Evolutionary conservation across 2,113 vertebrate species (phyloP), one percentile per base, ranked within the genome.

Genomic region (Leucopsar rothschildi): DNA sequence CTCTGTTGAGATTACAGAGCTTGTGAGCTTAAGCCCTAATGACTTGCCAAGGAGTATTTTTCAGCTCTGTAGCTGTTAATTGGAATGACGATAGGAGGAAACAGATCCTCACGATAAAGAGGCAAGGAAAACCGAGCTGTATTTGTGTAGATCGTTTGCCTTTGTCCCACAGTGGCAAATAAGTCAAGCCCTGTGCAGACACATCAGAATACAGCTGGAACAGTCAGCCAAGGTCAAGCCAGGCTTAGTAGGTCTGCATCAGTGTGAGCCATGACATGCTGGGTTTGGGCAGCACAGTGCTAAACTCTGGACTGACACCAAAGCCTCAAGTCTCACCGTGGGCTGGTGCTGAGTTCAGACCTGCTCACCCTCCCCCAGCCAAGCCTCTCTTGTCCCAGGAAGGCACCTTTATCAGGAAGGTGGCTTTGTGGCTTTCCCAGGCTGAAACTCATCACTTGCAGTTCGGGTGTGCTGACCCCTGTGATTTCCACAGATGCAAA

Each of bases 401-500:
- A 83, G 42, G 82, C 85, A 77, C 71, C 76, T 86, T 88, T 77
- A 77, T 75, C 64, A 25, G 88, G 39, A 94, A 45, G 63, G 90
- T 81, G 42, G 76, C 91, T 96, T 96, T 95, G 88, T 81, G 47
- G 76, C 91, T 96, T 97, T 95, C 95, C 92, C 92, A 95, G 90
- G 93, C 88, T 92, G 71, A 55, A 90, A 90, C 88, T 88, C 95
- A 95, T 96, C 95, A 12, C 88, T 95, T 70, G 76, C 86, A 21
- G 56, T 23, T 50, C 1, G 28, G 56, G 83, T 88, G 86, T 94
- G 92, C 91, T 97, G 95, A 95, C 94, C 96, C 91, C 94, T 95
- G 96, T 90, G 92, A 96, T 96, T 95, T 94, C 49, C 92, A 96
- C 95, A 97, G 95, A 97, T 96, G 94, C 92, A 94, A 60, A 86